Evolutionary conservation across 2,113 vertebrate genomes (phyloP).

Genomic region (Halcyon malimbica): DNA sequence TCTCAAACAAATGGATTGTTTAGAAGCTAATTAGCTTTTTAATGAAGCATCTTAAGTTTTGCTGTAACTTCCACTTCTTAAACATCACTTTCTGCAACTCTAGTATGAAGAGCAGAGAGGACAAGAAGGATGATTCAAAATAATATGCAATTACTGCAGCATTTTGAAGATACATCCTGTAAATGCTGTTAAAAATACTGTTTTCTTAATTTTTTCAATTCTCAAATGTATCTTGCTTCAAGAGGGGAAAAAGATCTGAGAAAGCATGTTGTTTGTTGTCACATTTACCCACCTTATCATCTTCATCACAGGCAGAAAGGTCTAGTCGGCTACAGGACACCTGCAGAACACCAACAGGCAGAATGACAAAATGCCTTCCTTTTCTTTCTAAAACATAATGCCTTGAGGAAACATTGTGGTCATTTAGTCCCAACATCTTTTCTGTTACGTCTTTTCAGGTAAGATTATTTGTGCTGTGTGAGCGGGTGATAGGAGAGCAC

Average conservation of each 20-base stretch:
- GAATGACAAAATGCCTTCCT: background rate
- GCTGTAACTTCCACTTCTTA: background rate
- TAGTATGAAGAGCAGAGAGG: background rate
- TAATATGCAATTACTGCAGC: background rate
- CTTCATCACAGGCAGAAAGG: constrained; percentile 87
- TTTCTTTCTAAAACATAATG: background rate
- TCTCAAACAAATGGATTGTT: background rate
- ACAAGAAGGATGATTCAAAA: background rate
- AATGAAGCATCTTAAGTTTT: background rate
- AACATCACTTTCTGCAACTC: background rate
- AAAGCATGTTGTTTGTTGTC: fast-evolving
- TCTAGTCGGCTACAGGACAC: constrained; percentile 89
- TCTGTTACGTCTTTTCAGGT: background rate
- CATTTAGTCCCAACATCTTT: background rate
- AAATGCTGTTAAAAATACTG: background rate
- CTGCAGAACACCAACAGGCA: constrained; percentile 68
- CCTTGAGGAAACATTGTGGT: background rate
- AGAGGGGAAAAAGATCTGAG: background rate
- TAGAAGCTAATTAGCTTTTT: background rate
- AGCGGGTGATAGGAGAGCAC: background rate
- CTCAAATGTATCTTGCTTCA: background rate
- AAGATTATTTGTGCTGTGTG: background rate
- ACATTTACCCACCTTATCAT: constrained; percentile 78
- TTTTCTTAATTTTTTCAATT: background rate
- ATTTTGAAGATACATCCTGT: background rate